Conservation (phyloP, 2,888 invertebrate species). For the Drosophila birchii region DNA sequence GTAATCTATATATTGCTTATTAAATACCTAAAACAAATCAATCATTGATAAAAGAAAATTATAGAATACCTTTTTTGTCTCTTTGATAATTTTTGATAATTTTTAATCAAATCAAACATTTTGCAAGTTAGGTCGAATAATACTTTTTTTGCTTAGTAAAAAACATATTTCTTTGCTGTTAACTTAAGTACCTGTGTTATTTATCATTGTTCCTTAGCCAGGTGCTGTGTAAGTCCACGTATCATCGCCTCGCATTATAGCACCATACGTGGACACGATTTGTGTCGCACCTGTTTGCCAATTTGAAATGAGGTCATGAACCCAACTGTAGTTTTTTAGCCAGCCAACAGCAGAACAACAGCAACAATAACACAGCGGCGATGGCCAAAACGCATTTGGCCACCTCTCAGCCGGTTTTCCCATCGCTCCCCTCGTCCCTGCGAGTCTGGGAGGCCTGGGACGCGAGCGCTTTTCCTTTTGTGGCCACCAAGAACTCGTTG, state of each 20-base stretch:
- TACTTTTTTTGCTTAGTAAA: background rate
- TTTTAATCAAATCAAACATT: no score
- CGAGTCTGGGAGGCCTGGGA: slow-evolving; percentile 27
- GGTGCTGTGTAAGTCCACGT: slow-evolving; percentile 10
- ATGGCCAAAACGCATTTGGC: slow-evolving; percentile 67
- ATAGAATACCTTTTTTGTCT: no score
- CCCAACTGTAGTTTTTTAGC: slow-evolving; percentile 76
- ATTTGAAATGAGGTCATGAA: slow-evolving; percentile 77
- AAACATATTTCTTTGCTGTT: background rate
- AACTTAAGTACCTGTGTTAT: slow-evolving; percentile 9
- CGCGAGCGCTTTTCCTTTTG: slow-evolving; percentile 71
- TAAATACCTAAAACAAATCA: no score
- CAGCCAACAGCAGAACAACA: slow-evolving; percentile 22
- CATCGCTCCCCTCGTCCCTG: slow-evolving; percentile 43
- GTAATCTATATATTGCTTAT: no score
- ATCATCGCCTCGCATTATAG: slow-evolving; percentile 34
- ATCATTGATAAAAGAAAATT: no score
- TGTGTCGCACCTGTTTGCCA: slow-evolving; percentile 75
- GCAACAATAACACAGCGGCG: slow-evolving; percentile 29
- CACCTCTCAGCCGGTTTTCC: slow-evolving; percentile 77
- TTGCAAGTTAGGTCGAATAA: no score
- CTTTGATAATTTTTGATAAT: no score
- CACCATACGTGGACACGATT: slow-evolving; percentile 43
- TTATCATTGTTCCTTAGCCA: slow-evolving; percentile 19
- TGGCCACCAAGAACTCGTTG: slow-evolving; percentile 80